Base-by-base conservation (phyloP, 2,888 invertebrate species). In the Volucella inanis region DNA sequence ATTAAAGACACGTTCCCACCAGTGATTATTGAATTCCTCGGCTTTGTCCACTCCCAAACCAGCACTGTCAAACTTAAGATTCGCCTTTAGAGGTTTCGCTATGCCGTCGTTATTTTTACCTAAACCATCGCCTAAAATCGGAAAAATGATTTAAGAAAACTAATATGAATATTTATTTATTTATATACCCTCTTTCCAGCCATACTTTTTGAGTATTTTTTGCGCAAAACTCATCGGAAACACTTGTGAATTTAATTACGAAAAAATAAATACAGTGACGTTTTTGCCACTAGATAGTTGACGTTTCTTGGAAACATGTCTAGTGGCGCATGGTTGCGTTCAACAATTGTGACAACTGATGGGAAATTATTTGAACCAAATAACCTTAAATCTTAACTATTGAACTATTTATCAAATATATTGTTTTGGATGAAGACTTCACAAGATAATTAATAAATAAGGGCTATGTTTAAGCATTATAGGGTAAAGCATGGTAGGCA, bases 91-190 rank as follows among this genome's bases (percentile, higher is more conserved):
- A 0, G 98, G 94, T 86, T 95, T 93, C 0, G 94, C 93, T 75
- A 97, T 97, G 8, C 98, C 98, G 90, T 94, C 93, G 90, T 95
- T 96, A 87, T 95, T 92, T 89, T 95, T 96, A 9, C 98, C 98
- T 2, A 98, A 93, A 0, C 98, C 98, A 18, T 91, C 90, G 2
- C 92, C 88, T 88, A n/a, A 54, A 84, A 68, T 9, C 9, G 65
- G n/a, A 9, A 18, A 41, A 47, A 14, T 12, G n/a, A 11, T 57
- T 8, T 57, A 14, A 15, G 3, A 45, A 8, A 41, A 39, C 18
- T 11, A 50, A 15, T 57, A 39, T n/a, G 2, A 14, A 49, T 0
- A 49, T 52, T 39, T 43, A 18, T 14, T 14, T 39, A 18, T 0
- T 49, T 4, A 15, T 2, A 8, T 87, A 88, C 89, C 92, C 52